Conservation (phyloP, 2,888 invertebrate genomes). For the Phyto melanocephala region DNA sequence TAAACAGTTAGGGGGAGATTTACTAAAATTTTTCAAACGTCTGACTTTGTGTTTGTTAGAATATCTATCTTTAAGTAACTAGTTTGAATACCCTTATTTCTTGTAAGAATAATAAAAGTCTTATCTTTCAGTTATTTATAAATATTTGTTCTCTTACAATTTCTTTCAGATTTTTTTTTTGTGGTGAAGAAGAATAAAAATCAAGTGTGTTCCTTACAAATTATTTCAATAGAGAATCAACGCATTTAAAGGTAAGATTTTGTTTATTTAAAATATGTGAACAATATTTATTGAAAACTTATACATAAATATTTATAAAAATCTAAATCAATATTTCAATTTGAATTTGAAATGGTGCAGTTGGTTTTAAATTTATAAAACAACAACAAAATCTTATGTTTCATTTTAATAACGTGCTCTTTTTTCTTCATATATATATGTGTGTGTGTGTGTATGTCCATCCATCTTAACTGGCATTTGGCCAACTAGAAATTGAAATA, state of each 20-base stretch:
- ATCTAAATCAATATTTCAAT: constrained; percentile 13
- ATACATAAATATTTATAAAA: constrained; percentile 7
- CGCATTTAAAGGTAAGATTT: constrained; percentile 51
- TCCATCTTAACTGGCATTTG: constrained; percentile 43
- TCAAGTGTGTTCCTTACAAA: constrained; percentile 36
- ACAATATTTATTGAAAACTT: background rate
- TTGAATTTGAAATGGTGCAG: constrained; percentile 17
- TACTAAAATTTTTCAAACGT: too few species aligned
- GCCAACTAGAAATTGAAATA: constrained; percentile 63
- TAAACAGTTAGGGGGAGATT: too few species aligned
- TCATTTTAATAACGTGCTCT: background rate
- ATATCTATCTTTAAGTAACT: too few species aligned
- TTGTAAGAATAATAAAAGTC: background rate
- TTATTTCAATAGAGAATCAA: constrained; percentile 52
- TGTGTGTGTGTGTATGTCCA: background rate
- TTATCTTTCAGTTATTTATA: constrained; percentile 24
- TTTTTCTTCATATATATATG: background rate
- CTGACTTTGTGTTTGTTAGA: too few species aligned
- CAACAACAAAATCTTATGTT: constrained; percentile 13
- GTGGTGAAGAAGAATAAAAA: constrained; percentile 21
- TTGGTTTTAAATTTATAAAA: constrained; percentile 31
- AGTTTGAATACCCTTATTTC: background rate
- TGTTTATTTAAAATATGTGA: background rate
- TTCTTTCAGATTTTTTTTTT: constrained; percentile 53
- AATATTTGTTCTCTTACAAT: constrained; percentile 28